A percentile compares a stretch with the other conserved stretches of the same genome.
Evolutionary conservation across 2,797 vertebrate genomes (phyloP).

Genomic region (Rallus crepitans): DNA sequence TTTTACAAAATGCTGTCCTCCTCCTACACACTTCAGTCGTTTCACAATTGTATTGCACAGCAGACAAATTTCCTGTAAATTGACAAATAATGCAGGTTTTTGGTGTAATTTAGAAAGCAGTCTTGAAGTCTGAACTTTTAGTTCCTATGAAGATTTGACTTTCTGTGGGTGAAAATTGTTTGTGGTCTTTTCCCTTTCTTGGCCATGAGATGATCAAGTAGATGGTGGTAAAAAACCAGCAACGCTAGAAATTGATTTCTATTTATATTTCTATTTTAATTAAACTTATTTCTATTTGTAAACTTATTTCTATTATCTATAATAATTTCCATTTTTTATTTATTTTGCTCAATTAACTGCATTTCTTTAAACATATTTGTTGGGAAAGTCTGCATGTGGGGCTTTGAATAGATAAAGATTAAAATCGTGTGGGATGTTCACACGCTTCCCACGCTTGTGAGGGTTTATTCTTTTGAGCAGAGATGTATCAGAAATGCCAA

Average conservation of each 20-base stretch:
- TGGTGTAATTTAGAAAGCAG: neutral
- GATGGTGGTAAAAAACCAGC: neutral
- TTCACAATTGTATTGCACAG: conserved; percentile 16
- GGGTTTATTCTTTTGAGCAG: neutral
- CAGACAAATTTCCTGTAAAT: conserved; percentile 35
- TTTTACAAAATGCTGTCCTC: neutral
- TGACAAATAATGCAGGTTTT: conserved; percentile 26
- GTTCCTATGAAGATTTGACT: neutral
- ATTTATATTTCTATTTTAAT: no score
- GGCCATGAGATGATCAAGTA: neutral
- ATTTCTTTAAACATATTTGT: neutral
- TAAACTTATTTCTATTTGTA: no score
- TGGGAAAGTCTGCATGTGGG: neutral
- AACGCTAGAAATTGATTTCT: neutral
- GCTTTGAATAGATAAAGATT: neutral
- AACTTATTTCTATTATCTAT: no score
- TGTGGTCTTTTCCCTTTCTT: neutral
- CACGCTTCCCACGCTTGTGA: neutral
- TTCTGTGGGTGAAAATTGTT: neutral
- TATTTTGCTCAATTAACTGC: neutral
- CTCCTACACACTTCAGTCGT: neutral
- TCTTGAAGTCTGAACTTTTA: neutral
- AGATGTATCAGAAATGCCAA: neutral
- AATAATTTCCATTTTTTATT: no score
- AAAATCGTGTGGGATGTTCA: neutral